Evolutionary conservation across 2,888 invertebrate genomes (phyloP).

Genomic region (Drosophila villosipedis): DNA sequence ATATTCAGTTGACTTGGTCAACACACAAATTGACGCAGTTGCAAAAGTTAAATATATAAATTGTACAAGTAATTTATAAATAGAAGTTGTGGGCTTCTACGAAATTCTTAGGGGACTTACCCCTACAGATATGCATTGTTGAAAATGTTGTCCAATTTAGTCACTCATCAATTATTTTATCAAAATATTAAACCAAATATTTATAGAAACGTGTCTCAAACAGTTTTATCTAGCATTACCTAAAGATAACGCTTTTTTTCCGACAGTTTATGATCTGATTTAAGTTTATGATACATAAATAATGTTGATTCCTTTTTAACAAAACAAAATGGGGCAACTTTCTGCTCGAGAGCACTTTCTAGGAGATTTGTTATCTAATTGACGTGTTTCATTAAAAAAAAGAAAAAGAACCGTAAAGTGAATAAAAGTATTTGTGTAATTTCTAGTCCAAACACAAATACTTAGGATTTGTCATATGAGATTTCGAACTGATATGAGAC

Average conservation of each 20-base stretch:
- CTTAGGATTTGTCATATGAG: not conserved
- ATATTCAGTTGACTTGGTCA: slow-evolving; percentile 38
- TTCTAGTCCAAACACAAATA: not conserved
- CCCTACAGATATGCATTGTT: not conserved
- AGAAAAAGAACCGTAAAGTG: not conserved
- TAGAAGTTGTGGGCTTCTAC: not conserved
- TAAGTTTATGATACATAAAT: slow-evolving; percentile 24
- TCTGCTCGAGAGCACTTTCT: not conserved
- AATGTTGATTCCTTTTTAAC: not conserved
- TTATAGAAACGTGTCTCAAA: slow-evolving; percentile 13
- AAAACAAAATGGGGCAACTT: slow-evolving; percentile 1
- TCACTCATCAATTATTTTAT: not conserved
- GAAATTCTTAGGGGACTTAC: not conserved
- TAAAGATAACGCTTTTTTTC: slow-evolving; percentile 16
- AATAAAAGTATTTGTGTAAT: not conserved
- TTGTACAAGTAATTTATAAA: slow-evolving; percentile 17
- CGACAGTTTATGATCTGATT: slow-evolving; percentile 9
- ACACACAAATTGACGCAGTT: slow-evolving; percentile 55
- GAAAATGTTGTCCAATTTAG: not conserved
- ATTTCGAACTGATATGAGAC: not conserved
- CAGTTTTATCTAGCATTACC: slow-evolving; percentile 6
- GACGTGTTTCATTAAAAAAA: slow-evolving; percentile 31
- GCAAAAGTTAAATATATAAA: slow-evolving; percentile 32
- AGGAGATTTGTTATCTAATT: slow-evolving; percentile 44
- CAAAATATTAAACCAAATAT: not conserved